Base-by-base conservation (phyloP, 2,113 vertebrate genomes). In the Psettodes erumei region DNA sequence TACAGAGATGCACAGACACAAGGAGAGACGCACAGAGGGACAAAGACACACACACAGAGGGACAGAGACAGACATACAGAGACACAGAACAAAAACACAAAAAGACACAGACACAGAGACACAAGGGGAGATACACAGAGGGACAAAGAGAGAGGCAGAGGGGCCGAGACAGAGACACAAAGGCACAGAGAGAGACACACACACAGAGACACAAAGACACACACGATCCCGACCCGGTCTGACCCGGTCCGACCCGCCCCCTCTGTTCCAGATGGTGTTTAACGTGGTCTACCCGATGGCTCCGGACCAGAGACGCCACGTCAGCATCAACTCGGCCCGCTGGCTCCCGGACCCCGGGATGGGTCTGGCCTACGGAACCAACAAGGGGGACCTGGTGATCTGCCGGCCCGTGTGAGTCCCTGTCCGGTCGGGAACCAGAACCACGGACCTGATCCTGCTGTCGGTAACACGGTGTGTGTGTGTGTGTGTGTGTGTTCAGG, bases 241-340 rank as follows among this genome's bases (percentile, higher is more conserved):
- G n/a, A n/a, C n/a, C n/a, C n/a, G n/a, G n/a, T n/a, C 35, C 16
- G 35, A 25, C 32, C 40, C 75, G 58, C 82, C 64, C n/a, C 19
- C 8, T 66, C 33, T 75, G 47, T 84, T 63, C 62, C 86, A 99
- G 98, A 97, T 98, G 95, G 98, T 99, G 80, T 99, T 99, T 88
- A 99, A 99, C 21, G 98, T 99, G 83, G 95, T 99, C 19, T 99
- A 99, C 82, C 98, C 98, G 0, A 99, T 99, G 98, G 97, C 98
- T 87, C 97, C 98, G 0, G 98, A 99, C 92, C 98, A 99, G 93
- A 91, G 98, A 47, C 94, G 98, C 91, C 97, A 99, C 0, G 98
- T 99, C 93, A 99, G 98, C 91, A 99, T 99, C 88, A 99, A 99
- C 91, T 99, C 98, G 0, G 98, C 98, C 54, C 96, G 98, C 66